phyloP scores from a whole-genome alignment of 2,797 vertebrate genomes.

The Microhierax caerulescens region DNA sequence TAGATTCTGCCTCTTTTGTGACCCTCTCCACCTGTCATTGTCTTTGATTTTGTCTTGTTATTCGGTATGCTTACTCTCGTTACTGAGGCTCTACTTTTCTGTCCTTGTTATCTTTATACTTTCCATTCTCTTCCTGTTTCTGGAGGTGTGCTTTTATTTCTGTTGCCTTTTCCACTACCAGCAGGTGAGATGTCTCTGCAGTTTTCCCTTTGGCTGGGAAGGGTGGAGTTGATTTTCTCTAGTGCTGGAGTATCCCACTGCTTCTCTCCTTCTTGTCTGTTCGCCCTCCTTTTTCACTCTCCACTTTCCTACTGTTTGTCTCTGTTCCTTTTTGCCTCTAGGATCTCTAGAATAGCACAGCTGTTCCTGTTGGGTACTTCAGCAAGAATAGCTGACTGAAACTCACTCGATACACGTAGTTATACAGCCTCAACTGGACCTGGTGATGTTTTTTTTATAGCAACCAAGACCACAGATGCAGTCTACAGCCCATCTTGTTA shows the following conservation, averaged over 20 bases:
- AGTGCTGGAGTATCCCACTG: background rate
- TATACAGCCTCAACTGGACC: background rate
- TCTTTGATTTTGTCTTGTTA: background rate
- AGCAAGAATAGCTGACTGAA: background rate
- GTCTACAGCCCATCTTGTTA: background rate
- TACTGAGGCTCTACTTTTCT: background rate
- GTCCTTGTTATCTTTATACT: background rate
- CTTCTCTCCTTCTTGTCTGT: background rate
- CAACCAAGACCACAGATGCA: background rate
- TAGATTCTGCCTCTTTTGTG: background rate
- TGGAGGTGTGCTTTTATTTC: constrained; percentile 8
- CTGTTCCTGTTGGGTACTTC: background rate
- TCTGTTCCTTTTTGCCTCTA: background rate
- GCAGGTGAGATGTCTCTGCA: background rate
- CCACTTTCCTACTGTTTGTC: background rate
- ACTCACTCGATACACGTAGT: background rate
- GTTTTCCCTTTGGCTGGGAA: constrained; percentile 21
- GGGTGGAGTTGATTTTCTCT: background rate
- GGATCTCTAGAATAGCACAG: background rate
- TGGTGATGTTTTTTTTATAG: background rate
- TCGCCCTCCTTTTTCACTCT: background rate
- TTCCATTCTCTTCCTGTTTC: background rate
- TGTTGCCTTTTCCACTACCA: background rate
- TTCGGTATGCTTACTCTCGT: background rate
- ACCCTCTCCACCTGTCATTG: background rate